Evolutionary conservation across 2,888 invertebrate genomes (phyloP), one percentile per base, ranked within the genome.

Genomic region (Lasioglossum marginatum): DNA sequence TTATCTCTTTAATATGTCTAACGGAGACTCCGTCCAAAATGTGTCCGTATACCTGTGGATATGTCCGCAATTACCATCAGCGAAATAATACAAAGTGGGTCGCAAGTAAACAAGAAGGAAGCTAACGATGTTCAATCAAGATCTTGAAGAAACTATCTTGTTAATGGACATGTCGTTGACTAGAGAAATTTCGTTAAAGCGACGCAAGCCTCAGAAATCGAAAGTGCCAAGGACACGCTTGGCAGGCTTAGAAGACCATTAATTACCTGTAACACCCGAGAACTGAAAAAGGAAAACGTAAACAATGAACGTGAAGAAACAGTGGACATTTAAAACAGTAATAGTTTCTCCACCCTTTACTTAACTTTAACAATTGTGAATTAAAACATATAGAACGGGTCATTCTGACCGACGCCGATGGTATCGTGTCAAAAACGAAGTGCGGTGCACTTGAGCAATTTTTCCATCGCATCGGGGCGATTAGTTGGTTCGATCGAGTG

Each of bases 401-500:
- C 52, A 10, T n/a, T 52, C 52, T 3, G 52, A 52, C 1, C 23
- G 52, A 52, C 14, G 4, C 0, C 12, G 12, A 27, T 5, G 27
- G 27, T 27, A 27, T 27, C 12, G 12, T 0, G 60, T 60, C 27
- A 10, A 27, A 27, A 60, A 60, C 27, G 12, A 14, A 27, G 14
- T 12, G n/a, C 57, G n/a, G n/a, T 27, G 66, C 34, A 34, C 34
- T 34, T 8, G 66, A 66, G 16, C 19, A 66, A 34, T 19, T 66
- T 66, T 66, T 34, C 31, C 66, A 10, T 19, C 52, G 23, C 34
- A 10, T 19, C 23, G 52, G n/a, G 16, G 19, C 34, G 66, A 66
- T 66, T 34, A 66, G 34, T 34, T 23, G 66, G 66, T 66, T 66
- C 66, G 66, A 66, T 66, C 34, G 66, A 34, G 34, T 34, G 66